Evolutionary conservation across 1,140 invertebrate genomes (phyloP).

Genomic region (Grapholita molesta): DNA sequence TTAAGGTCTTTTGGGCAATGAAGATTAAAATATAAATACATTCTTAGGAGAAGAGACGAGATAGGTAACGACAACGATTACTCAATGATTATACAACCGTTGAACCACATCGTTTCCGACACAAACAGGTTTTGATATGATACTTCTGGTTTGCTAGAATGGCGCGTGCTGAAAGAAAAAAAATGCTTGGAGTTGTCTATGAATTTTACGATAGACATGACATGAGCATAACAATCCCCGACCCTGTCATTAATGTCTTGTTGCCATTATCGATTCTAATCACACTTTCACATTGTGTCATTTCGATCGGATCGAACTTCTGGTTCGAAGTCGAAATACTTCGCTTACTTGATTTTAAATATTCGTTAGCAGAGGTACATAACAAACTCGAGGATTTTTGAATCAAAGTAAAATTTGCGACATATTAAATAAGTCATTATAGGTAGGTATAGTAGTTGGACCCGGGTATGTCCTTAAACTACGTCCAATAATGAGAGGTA

Average conservation of each 20-base stretch:
- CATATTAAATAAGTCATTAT: too few relatives aligned
- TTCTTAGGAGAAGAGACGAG: not conserved
- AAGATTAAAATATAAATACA: too few relatives aligned
- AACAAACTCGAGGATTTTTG: too few relatives aligned
- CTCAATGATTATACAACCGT: constrained; percentile 9
- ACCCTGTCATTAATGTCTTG: not conserved
- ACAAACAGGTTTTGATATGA: not conserved
- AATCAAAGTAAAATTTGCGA: too few relatives aligned
- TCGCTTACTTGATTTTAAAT: too few relatives aligned
- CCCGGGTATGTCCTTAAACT: too few relatives aligned
- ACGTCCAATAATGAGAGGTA: too few relatives aligned
- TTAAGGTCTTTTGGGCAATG: too few relatives aligned
- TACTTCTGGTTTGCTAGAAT: not conserved
- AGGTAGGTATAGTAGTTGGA: too few relatives aligned
- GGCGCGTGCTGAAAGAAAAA: not conserved
- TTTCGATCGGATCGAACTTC: not conserved
- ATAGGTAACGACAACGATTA: not conserved
- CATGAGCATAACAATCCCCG: not conserved
- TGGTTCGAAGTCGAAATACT: too few relatives aligned
- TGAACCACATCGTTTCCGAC: not conserved
- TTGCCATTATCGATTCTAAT: not conserved
- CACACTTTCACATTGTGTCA: not conserved
- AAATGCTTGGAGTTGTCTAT: not conserved
- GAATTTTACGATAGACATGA: too few relatives aligned
- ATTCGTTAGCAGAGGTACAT: too few relatives aligned